Conservation (phyloP, 2,113 vertebrate genomes). For the Lichenostomus cassidix region DNA sequence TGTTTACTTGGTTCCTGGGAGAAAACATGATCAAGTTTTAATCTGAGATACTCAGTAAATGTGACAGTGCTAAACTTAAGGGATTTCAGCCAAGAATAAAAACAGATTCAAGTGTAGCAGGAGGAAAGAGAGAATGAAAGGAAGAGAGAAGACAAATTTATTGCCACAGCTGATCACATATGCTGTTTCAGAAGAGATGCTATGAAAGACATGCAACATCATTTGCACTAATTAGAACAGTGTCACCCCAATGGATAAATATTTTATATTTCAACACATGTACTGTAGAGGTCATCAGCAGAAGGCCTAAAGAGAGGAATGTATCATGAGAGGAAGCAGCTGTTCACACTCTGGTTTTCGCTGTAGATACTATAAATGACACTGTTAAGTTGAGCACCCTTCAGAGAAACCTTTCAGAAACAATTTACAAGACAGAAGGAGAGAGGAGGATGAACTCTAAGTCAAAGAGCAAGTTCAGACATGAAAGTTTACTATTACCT, state of each 20-base stretch:
- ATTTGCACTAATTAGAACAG: constrained; percentile 56
- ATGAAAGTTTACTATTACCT: neutral
- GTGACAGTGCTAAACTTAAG: constrained; percentile 16
- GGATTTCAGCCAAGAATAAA: constrained; percentile 3
- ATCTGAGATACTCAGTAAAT: neutral
- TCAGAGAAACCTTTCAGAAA: neutral
- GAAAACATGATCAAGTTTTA: neutral
- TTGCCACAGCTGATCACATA: constrained; percentile 16
- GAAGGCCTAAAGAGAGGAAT: neutral
- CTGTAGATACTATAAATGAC: constrained; percentile 1
- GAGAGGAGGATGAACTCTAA: neutral
- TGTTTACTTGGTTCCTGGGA: neutral
- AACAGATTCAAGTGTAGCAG: neutral
- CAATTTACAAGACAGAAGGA: neutral
- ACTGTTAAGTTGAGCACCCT: neutral
- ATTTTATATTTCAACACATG: constrained; percentile 44
- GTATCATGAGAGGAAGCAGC: neutral
- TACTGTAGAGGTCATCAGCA: constrained; percentile 32
- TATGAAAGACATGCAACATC: constrained; percentile 30
- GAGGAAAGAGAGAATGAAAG: neutral
- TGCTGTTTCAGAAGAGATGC: neutral
- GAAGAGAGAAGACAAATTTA: neutral
- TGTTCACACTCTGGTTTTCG: neutral
- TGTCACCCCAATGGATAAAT: neutral
- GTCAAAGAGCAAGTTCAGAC: neutral